Conservation (phyloP, 2,888 invertebrate genomes). For the Eupeodes latifasciatus region DNA sequence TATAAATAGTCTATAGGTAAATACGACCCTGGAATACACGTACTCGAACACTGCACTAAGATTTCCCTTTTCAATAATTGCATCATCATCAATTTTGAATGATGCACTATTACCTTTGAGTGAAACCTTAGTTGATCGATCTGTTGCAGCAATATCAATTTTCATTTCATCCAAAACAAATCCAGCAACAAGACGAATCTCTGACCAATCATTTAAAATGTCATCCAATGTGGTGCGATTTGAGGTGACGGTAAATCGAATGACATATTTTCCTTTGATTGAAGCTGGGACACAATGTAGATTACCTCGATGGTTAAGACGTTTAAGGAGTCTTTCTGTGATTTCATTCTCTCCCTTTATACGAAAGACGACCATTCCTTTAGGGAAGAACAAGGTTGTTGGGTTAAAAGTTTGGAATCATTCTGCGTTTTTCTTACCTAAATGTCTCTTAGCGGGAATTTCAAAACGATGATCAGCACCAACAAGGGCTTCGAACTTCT, state of each 20-base stretch:
- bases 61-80: background rate
- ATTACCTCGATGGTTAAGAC: constrained; percentile 93
- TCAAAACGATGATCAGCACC: constrained; percentile 94
- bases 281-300: constrained; percentile 98
- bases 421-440: constrained; percentile 83
- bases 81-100: too few relatives aligned
- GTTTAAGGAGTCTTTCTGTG: constrained; percentile 94
- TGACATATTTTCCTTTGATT: constrained; percentile 94
- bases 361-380: constrained; percentile 95
- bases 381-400: constrained; percentile 43
- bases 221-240: constrained; percentile 92
- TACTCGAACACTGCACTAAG: background rate
- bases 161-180: constrained; percentile 89
- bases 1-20: background rate
- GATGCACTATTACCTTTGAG: constrained; percentile 87
- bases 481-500: constrained; percentile 95
- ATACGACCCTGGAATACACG: constrained; percentile 9
- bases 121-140: constrained; percentile 87
- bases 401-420: background rate
- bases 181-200: constrained; percentile 90
- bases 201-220: constrained; percentile 93
- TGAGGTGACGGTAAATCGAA: constrained; percentile 96
- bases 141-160: constrained; percentile 84
- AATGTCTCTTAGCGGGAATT: constrained; percentile 93
- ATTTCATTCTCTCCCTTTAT: constrained; percentile 93